Evolutionary conservation across 2,113 vertebrate species (phyloP).

Genomic region (Phyllostomus hastatus): DNA sequence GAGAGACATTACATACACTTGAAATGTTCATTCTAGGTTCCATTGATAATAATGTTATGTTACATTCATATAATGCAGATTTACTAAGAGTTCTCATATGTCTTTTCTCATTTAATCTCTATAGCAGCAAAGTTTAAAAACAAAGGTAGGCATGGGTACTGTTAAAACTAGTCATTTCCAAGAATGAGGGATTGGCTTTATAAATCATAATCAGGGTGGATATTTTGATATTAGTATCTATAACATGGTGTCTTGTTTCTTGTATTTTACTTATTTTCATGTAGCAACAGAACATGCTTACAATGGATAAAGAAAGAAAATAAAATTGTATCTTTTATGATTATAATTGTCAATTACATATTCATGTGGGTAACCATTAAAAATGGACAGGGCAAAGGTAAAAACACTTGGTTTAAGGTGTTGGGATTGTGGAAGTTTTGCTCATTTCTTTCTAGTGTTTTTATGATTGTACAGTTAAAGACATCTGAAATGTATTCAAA

Average conservation of each 20-base stretch:
- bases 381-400: constrained; percentile 12
- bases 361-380: neutral
- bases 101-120: neutral
- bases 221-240: neutral
- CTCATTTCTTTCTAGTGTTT: neutral
- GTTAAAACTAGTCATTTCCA: constrained; percentile 12
- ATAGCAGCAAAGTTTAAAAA: neutral
- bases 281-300: neutral
- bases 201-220: neutral
- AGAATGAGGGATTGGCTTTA: neutral
- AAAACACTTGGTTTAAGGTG: neutral
- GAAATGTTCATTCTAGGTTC: neutral
- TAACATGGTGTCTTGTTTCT: neutral
- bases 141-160: neutral
- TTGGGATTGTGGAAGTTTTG: neutral
- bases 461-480: neutral
- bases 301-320: neutral
- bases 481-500: neutral
- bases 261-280: neutral
- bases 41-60: neutral
- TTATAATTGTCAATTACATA: neutral
- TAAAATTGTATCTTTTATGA: constrained; percentile 14
- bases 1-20: neutral
- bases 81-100: neutral
- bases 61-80: neutral